These are phyloP conservation scores for Orchesella cincta DNA, from an alignment of 1,140 invertebrate genomes.

Conservation along the genomic window DNA sequence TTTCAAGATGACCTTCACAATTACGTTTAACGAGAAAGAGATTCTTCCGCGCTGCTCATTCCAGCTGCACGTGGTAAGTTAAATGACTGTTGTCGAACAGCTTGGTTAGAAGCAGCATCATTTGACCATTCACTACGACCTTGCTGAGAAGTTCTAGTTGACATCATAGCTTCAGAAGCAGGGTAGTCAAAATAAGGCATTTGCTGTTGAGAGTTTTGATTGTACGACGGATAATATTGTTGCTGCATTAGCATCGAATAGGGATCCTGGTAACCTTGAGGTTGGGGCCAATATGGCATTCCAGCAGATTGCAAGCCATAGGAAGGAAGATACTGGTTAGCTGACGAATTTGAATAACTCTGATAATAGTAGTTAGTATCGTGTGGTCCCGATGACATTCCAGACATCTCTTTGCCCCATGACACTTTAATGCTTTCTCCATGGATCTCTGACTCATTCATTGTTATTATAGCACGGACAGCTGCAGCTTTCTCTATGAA, in stretches of 20 bases:
- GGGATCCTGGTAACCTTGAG: neutral
- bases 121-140: too few relatives aligned
- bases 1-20: too few relatives aligned
- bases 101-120: too few relatives aligned
- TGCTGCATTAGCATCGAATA: neutral
- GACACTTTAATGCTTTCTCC: slow-evolving; percentile 7
- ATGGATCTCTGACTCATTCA: neutral
- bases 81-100: too few relatives aligned
- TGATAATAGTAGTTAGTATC: neutral
- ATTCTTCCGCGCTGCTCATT: too few relatives aligned
- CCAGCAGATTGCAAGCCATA: neutral
- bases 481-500: neutral
- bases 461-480: neutral
- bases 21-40: too few relatives aligned
- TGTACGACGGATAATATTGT: neutral
- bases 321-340: neutral
- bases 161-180: too few relatives aligned
- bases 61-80: too few relatives aligned
- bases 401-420: neutral
- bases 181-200: too few relatives aligned
- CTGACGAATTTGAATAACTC: neutral
- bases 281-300: neutral
- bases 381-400: too few relatives aligned
- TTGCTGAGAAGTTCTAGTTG: too few relatives aligned
- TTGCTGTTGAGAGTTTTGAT: too few relatives aligned